Evolutionary conservation across 2,113 vertebrate species (phyloP), one percentile per base, ranked within the genome.

Genomic region (Halichoeres trimaculatus): DNA sequence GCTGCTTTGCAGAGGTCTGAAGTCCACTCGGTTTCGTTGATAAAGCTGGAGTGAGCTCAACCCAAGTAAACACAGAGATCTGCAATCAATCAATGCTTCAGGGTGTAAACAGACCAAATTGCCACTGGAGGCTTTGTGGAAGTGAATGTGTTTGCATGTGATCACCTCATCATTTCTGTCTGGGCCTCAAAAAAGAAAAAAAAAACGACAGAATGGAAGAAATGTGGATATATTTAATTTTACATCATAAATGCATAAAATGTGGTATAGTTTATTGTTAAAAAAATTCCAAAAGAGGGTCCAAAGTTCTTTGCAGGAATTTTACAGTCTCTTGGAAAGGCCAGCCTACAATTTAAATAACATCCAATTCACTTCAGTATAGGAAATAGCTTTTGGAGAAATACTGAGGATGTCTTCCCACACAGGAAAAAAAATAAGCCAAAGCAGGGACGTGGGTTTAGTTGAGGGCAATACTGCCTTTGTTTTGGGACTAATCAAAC

Each of bases 61-160:
- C 85, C 76, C 38, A 74, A 70, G 38, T 86, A 86, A 88, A 86
- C 70, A 80, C 16, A 13, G 58, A 36, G 59, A 77, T 53, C 84
- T 86, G 84, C 83, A 83, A 78, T 87, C 76, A 83, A 51, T 87
- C 80, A 56, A 20, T 68, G 57, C 70, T 52, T 52, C 10, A 53
- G 70, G 64, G 48, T 51, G 74, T 81, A 86, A 81, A 89, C 74
- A 77, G 35, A 74, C 16, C 43, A 45, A 83, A 78, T 47, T 66
- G 52, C 77, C 76, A 70, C 50, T 60, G 68, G 57, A 76, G 43
- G 41, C 51, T 60, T 52, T 57, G 60, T 60, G 63, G 48, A 58
- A 55, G 58, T 43, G 16, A 34, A 36, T 56, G 48, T 63, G 63
- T 11, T 35, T 71, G 36, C 35, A 22, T 12, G 30, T 66, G 70